Evolutionary conservation across 2,888 invertebrate species (phyloP), one percentile per base, ranked within the genome.

Genomic region (Lymantria monacha): DNA sequence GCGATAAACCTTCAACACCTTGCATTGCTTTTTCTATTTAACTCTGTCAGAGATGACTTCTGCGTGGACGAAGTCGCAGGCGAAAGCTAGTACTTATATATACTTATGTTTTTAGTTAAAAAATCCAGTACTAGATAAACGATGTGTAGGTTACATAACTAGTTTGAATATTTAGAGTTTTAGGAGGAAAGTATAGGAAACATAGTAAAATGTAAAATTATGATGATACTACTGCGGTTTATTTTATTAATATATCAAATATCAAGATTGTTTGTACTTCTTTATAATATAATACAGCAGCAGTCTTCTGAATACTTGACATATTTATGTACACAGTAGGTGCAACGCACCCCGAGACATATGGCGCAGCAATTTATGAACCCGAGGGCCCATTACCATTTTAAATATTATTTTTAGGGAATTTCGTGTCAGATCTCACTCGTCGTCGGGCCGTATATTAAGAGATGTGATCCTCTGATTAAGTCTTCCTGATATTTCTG

Each of bases 341-440:
- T 89, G 89, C 85, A 86, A 79, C 83, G 77, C 79, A 74, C 83
- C 41, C 41, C 8, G 79, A 81, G 86, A 90, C 91, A 91, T 88
- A 91, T 91, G 91, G 91, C 83, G 85, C 70, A 83, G 84, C 88
- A 90, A 91, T 91, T 91, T 91, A 91, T 91, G 90, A 90, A 87
- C 76, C 80, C 81, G 79, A 79, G 76, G 81, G 70, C 87, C 91
- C 91, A 90, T 91, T 91, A 91, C 89, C 89, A 90, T 90, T 90
- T 91, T 91, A 91, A 91, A 91, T 91, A 91, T 91, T 91, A 91
- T 91, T 91, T 91, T 91, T 91, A 89, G 91, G 91, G 91, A 91
- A 90, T 91, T 87, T 81, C 85, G 88, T 90, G 91, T 91, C 90
- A 91, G 90, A 91, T 91, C 90, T 90, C 91, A 86, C 87, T 91